These are phyloP conservation scores for Cydia strobilella DNA, from an alignment of 1,140 invertebrate genomes.

Conservation along the genomic window DNA sequence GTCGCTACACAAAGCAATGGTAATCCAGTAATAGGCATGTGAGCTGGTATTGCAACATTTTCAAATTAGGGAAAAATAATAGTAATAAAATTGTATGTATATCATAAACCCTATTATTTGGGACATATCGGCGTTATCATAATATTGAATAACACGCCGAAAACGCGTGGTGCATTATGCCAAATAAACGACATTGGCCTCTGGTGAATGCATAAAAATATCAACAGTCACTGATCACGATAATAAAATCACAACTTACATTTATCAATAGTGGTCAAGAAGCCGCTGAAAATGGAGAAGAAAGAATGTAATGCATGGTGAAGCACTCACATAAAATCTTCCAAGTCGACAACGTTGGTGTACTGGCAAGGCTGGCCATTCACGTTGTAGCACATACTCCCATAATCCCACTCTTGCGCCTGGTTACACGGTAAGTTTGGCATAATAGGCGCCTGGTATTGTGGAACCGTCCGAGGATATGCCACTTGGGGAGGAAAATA, in stretches of 20 bases:
- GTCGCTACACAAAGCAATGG: too few species aligned
- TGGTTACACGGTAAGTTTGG: conserved; percentile 79
- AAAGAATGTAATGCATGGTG: not conserved
- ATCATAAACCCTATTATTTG: not conserved
- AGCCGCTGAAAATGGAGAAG: not conserved
- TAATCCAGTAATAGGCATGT: too few species aligned
- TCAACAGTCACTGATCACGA: not conserved
- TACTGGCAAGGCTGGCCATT: conserved; percentile 83
- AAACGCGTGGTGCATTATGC: conserved; percentile 8
- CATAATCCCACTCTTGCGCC: conserved; percentile 81
- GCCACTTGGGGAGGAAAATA: conserved; percentile 47
- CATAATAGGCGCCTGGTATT: conserved; percentile 36
- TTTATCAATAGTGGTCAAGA: not conserved
- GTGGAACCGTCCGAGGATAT: conserved; percentile 43
- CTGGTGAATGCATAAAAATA: not conserved
- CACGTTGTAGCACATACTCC: conserved; percentile 81
- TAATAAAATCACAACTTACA: conserved; percentile 17
- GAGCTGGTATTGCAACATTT: not conserved
- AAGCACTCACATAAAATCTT: conserved; percentile 85
- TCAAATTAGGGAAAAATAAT: not conserved
- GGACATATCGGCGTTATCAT: conserved; percentile 17
- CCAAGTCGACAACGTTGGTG: conserved; percentile 83
- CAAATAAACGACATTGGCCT: not conserved
- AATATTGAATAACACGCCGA: conserved; percentile 19
- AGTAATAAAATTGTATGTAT: too few species aligned